Evolutionary conservation across 2,797 vertebrate species (phyloP).

Genomic region (Enteromius trimaculatus): DNA sequence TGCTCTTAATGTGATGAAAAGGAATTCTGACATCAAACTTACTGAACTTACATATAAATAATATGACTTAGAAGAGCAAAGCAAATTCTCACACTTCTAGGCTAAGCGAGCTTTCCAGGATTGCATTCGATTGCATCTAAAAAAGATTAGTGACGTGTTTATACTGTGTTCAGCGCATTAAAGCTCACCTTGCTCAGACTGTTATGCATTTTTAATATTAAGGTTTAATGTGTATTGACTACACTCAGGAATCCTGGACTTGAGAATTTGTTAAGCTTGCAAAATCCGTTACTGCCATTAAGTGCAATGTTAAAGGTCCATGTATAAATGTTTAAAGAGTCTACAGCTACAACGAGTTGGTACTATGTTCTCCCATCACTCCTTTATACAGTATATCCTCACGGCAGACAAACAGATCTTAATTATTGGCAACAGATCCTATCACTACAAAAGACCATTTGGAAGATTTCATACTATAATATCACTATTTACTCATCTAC

Average conservation of each 20-base stretch:
- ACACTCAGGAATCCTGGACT: slow-evolving; percentile 33
- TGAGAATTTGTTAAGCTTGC: slow-evolving; percentile 49
- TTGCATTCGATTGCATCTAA: slow-evolving; percentile 22
- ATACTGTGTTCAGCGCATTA: slow-evolving; percentile 23
- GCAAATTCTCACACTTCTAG: slow-evolving; percentile 61
- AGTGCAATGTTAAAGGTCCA: slow-evolving; percentile 47
- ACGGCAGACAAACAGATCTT: neutral
- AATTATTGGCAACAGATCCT: neutral
- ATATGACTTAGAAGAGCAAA: slow-evolving; percentile 57
- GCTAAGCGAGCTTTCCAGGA: slow-evolving; percentile 58
- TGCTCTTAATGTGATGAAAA: slow-evolving; percentile 69
- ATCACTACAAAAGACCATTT: neutral
- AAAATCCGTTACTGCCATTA: slow-evolving; percentile 29
- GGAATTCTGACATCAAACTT: slow-evolving; percentile 72
- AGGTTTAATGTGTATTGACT: slow-evolving; percentile 42
- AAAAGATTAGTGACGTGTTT: slow-evolving; percentile 41
- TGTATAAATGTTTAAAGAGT: slow-evolving; percentile 52
- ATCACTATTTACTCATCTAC: neutral
- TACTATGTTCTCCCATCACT: slow-evolving; percentile 5
- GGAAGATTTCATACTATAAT: neutral
- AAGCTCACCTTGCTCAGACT: slow-evolving; percentile 50
- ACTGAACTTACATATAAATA: slow-evolving; percentile 76
- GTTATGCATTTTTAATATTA: slow-evolving; percentile 56
- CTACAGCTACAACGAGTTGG: slow-evolving; percentile 37
- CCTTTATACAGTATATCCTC: neutral